These are phyloP conservation scores for Hyposoter didymator DNA, from an alignment of 2,888 invertebrate species.

Conservation along the genomic window DNA sequence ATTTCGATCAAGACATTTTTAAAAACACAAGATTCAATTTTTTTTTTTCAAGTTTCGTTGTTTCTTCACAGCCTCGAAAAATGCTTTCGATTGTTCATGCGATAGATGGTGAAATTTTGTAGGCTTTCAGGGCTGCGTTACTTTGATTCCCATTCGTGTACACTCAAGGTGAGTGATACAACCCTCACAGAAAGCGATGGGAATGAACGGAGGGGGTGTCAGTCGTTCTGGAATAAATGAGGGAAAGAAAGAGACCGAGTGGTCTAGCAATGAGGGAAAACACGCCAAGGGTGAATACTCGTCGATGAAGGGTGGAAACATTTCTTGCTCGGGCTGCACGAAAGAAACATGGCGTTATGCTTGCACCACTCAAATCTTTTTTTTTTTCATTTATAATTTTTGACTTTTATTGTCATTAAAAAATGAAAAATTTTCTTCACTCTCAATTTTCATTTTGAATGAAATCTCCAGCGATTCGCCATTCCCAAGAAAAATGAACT, in stretches of 20 bases:
- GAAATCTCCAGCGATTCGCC: not conserved
- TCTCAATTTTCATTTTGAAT: not conserved
- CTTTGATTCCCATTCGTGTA: constrained; percentile 27
- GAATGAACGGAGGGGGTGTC: constrained; percentile 37
- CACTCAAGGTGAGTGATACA: constrained; percentile 28
- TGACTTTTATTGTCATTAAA: not conserved
- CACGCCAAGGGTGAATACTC: constrained; percentile 59
- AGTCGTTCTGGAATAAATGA: constrained; percentile 27
- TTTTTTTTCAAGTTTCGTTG: not conserved
- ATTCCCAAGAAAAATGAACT: not conserved
- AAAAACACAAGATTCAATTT: not conserved
- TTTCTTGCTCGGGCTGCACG: constrained; percentile 28
- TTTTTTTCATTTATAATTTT: not conserved
- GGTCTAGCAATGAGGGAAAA: constrained; percentile 47
- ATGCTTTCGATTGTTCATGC: not conserved
- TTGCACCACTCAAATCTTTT: not conserved
- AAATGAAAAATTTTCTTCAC: not conserved
- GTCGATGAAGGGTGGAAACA: constrained; percentile 37
- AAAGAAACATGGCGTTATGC: constrained; percentile 22
- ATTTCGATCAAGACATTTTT: not conserved
- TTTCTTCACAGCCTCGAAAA: not conserved
- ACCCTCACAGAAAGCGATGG: constrained; percentile 16
- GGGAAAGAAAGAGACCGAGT: constrained; percentile 49
- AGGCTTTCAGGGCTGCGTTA: not conserved
- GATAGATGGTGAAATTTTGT: not conserved